phyloP scores from a whole-genome alignment of 1,140 invertebrate species.

The Lepidurus apus region DNA sequence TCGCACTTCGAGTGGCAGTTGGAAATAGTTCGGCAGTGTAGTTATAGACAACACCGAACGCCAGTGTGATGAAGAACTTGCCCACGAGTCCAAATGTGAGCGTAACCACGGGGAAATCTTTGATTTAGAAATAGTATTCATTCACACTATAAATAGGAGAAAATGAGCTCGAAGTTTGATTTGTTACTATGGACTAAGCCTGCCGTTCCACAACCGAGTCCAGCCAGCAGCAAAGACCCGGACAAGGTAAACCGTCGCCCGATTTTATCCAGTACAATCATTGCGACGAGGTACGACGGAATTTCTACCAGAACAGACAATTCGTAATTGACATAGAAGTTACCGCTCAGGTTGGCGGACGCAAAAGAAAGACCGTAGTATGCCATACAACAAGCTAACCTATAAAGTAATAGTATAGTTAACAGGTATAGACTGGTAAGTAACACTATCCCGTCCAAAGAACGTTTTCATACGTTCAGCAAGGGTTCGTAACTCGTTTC shows the following conservation, averaged over 20 bases:
- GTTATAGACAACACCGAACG: slow-evolving; percentile 44
- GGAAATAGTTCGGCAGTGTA: slow-evolving; percentile 36
- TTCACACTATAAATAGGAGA: background rate
- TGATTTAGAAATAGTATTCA: background rate
- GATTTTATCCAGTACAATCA: slow-evolving; percentile 34
- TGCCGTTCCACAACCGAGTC: slow-evolving; percentile 24
- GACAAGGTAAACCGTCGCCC: slow-evolving; percentile 24
- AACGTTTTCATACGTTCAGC: too few species aligned
- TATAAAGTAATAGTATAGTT: slow-evolving; percentile 38
- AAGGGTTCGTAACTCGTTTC: too few species aligned
- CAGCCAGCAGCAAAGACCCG: slow-evolving; percentile 30
- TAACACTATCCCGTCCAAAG: too few species aligned
- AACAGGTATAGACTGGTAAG: background rate
- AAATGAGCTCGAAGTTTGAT: background rate
- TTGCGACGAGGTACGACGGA: slow-evolving; percentile 40
- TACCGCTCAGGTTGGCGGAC: slow-evolving; percentile 41
- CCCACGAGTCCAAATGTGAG: slow-evolving; percentile 43
- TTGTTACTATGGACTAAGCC: slow-evolving; percentile 24
- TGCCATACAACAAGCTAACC: slow-evolving; percentile 42
- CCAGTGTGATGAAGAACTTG: slow-evolving; percentile 45
- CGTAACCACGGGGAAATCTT: slow-evolving; percentile 32
- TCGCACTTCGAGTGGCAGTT: slow-evolving; percentile 29
- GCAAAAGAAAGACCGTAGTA: slow-evolving; percentile 45
- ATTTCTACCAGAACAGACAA: slow-evolving; percentile 42
- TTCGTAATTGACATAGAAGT: slow-evolving; percentile 44